A percentile compares a stretch with the other conserved stretches of the same genome.
These are phyloP conservation scores for Polydrusus cervinus DNA, from an alignment of 2,888 invertebrate species.

Conservation along the genomic window DNA sequence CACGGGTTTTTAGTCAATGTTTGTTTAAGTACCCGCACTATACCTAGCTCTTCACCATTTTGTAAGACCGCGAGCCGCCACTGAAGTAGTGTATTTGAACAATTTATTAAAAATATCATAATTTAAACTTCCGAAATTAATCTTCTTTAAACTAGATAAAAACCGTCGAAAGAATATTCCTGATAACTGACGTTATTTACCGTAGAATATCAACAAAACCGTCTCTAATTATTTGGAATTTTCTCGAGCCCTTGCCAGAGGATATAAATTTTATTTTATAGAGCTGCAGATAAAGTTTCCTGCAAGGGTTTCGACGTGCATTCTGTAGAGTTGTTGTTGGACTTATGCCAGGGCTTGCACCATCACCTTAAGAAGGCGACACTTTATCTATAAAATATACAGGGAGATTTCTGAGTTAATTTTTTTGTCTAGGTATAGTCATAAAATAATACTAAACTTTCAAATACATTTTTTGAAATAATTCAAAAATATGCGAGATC, in stretches of 20 bases:
- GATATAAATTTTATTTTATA: conserved; percentile 55
- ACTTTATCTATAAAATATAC: not conserved
- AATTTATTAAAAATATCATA: not conserved
- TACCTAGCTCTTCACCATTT: too few species aligned
- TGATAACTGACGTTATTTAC: conserved; percentile 30
- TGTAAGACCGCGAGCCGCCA: too few species aligned
- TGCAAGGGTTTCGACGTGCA: conserved; percentile 58
- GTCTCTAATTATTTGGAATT: conserved; percentile 49
- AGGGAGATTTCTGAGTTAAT: too few species aligned
- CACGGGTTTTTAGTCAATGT: too few species aligned
- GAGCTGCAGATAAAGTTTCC: conserved; percentile 59
- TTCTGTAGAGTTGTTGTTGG: conserved; percentile 55
- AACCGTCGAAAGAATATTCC: conserved; percentile 8
- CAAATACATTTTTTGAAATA: too few species aligned
- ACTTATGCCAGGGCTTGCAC: conserved; percentile 54
- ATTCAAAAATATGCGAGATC: too few species aligned
- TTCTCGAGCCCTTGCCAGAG: conserved; percentile 40
- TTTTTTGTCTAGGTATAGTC: too few species aligned
- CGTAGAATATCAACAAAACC: conserved; percentile 30
- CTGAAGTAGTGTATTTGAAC: not conserved
- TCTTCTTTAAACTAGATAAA: conserved; percentile 19
- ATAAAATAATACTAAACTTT: too few species aligned
- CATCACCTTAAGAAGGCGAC: conserved; percentile 22
- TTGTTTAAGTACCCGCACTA: too few species aligned
- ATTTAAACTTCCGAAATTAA: conserved; percentile 22